Conservation (phyloP, 2,797 vertebrate genomes). For the Micrastur ruficollis region DNA sequence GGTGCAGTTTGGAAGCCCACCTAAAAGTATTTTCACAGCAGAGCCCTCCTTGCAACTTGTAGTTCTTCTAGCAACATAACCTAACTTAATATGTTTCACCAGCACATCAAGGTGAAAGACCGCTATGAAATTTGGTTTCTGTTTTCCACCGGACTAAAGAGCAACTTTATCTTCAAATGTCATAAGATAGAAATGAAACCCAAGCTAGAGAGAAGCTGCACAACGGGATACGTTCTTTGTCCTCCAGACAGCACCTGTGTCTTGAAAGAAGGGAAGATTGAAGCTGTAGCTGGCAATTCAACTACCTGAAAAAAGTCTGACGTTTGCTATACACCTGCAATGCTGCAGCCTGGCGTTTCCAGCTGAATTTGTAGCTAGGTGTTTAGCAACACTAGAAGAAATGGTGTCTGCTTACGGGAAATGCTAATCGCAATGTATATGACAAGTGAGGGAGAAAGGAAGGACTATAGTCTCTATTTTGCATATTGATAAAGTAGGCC, state of each 20-base stretch:
- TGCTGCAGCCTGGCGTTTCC: background rate
- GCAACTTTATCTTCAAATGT: background rate
- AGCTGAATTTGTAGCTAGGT: background rate
- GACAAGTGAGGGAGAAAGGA: background rate
- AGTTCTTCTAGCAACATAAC: background rate
- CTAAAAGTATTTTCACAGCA: background rate
- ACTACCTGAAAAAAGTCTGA: background rate
- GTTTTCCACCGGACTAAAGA: background rate
- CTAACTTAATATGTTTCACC: background rate
- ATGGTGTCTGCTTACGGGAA: background rate
- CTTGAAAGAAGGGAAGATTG: background rate
- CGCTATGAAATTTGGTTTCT: background rate
- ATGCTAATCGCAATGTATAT: background rate
- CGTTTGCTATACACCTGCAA: background rate
- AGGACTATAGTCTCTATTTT: background rate
- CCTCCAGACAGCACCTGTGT: rapidly evolving
- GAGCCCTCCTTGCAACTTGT: background rate
- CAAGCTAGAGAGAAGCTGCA: background rate
- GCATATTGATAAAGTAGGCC: background rate
- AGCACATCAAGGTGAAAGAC: background rate
- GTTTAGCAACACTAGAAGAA: background rate
- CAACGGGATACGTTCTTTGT: background rate
- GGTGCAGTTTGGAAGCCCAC: background rate
- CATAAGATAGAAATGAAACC: background rate
- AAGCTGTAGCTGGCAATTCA: background rate